phyloP scores from a whole-genome alignment of 2,113 vertebrate genomes.

The Circaetus gallicus region DNA sequence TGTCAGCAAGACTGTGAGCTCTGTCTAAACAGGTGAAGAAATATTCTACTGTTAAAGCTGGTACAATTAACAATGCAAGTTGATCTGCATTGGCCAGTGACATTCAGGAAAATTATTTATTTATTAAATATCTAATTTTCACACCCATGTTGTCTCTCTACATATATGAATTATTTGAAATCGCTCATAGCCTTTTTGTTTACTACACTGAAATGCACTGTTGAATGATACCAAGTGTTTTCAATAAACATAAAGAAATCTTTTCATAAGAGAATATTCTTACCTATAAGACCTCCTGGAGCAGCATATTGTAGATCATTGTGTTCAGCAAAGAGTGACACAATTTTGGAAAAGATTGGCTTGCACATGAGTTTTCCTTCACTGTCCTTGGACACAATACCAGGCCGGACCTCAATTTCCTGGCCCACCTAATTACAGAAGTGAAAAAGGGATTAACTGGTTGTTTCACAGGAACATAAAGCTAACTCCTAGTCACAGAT shows the following conservation, averaged over 20 bases:
- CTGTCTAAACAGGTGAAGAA: not conserved
- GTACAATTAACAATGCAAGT: not conserved
- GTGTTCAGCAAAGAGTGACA: slow-evolving; percentile 96
- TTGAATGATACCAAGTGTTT: not conserved
- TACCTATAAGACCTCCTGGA: slow-evolving; percentile 96
- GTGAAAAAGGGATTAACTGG: not conserved
- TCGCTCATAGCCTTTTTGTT: not conserved
- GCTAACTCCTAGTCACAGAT: not conserved
- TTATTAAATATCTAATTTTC: not conserved
- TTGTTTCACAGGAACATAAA: not conserved
- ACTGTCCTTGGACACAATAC: slow-evolving; percentile 98
- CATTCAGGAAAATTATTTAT: not conserved
- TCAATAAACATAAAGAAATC: not conserved
- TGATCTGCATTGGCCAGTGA: not conserved
- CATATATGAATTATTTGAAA: not conserved
- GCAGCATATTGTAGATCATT: slow-evolving; percentile 97
- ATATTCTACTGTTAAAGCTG: not conserved
- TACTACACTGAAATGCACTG: not conserved
- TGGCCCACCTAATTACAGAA: slow-evolving; percentile 86
- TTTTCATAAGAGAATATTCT: not conserved
- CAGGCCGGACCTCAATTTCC: slow-evolving; percentile 95
- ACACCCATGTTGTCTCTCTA: not conserved
- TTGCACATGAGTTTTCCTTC: slow-evolving; percentile 99
- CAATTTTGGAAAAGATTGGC: slow-evolving; percentile 98
- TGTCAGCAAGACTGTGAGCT: not conserved